Conservation (phyloP, 92 coral and sea anemone species). For the Epizoanthus fatuus region DNA sequence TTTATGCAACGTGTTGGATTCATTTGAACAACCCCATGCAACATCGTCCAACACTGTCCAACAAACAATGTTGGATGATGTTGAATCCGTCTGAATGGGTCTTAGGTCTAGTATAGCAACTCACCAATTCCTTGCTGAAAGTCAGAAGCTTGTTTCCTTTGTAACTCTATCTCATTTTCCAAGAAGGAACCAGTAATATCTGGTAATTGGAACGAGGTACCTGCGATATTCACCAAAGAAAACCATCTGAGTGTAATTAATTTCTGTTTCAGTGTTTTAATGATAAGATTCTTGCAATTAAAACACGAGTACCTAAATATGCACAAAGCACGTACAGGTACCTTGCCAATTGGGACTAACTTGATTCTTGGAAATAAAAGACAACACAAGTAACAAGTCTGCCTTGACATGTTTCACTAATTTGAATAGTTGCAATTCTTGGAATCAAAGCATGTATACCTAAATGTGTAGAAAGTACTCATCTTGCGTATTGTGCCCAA, state of each 20-base stretch:
- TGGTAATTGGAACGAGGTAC: neutral
- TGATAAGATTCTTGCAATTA: neutral
- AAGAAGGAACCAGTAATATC: neutral
- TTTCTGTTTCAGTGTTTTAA: neutral
- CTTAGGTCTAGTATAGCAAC: neutral
- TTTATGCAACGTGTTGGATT: too few species aligned
- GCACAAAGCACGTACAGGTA: neutral
- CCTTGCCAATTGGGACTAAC: neutral
- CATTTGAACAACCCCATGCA: too few species aligned
- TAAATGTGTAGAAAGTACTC: too few species aligned
- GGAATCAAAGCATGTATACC: too few species aligned
- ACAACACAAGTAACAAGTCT: neutral
- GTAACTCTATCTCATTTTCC: slow-evolving; percentile 25
- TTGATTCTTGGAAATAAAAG: neutral
- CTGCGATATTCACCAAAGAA: neutral
- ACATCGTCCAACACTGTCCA: too few species aligned
- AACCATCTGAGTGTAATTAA: neutral
- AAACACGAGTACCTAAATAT: neutral
- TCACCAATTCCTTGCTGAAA: slow-evolving; percentile 11
- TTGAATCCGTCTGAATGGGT: too few species aligned
- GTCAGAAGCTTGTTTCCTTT: slow-evolving; percentile 1
- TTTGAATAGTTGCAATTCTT: too few species aligned
- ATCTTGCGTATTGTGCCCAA: too few species aligned
- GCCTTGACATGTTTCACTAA: too few species aligned
- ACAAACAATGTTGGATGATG: too few species aligned